A percentile compares a stretch with the other conserved stretches of the same genome.
Evolutionary conservation across 2,113 vertebrate species (phyloP).

Genomic region (Cebidichthys violaceus): DNA sequence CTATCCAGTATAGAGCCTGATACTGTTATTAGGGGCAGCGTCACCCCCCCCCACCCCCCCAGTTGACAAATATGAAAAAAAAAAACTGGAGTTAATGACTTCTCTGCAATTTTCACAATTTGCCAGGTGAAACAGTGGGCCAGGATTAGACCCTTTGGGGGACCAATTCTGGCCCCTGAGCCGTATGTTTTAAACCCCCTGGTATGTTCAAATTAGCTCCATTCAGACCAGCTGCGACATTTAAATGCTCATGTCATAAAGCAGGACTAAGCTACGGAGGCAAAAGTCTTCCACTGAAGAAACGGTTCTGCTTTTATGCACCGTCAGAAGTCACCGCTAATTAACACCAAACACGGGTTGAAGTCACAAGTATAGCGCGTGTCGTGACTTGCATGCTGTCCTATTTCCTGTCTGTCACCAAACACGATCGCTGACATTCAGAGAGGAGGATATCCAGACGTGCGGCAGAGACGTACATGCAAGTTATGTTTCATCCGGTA

Average conservation of each 20-base stretch:
- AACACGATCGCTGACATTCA: not conserved
- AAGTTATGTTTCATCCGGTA: conserved; percentile 25
- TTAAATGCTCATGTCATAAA: not conserved
- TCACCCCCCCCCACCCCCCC: no score
- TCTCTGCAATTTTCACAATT: no score
- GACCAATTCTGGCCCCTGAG: not conserved
- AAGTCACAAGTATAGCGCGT: not conserved
- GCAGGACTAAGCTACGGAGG: not conserved
- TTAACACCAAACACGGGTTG: not conserved
- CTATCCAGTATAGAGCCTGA: no score
- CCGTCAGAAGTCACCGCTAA: not conserved
- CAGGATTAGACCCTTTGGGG: not conserved
- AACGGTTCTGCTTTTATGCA: not conserved
- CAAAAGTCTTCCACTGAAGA: not conserved
- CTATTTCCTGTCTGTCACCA: not conserved
- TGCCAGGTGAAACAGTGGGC: not conserved
- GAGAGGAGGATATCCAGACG: conserved; percentile 4
- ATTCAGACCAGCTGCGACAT: not conserved
- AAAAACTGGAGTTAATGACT: no score
- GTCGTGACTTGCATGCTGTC: not conserved
- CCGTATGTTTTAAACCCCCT: not conserved
- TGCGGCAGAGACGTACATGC: conserved; percentile 4
- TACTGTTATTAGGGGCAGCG: not conserved
- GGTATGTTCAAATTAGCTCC: not conserved
- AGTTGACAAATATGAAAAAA: not conserved